phyloP scores from a whole-genome alignment of 2,113 vertebrate species.

The Gallinago jamesoni region DNA sequence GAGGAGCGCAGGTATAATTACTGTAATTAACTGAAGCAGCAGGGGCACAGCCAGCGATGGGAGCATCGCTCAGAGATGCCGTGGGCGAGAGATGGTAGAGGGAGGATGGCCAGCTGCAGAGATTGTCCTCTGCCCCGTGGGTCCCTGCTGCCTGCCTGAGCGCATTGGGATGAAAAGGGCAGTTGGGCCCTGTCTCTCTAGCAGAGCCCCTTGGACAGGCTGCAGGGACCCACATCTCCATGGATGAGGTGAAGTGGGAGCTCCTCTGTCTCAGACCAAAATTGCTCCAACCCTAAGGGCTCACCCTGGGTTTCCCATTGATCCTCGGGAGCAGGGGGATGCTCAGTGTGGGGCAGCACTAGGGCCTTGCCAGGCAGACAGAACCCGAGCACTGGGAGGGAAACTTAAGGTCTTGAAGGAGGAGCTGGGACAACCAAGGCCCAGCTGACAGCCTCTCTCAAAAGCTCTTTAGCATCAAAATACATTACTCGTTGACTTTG shows the following conservation, averaged over 20 bases:
- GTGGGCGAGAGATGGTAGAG: conserved; percentile 16
- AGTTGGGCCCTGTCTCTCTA: not conserved
- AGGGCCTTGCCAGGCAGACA: not conserved
- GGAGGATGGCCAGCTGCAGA: not conserved
- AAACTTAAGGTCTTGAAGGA: not conserved
- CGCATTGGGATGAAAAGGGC: rapidly evolving
- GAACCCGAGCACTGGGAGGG: rapidly evolving
- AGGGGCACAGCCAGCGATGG: conserved; percentile 58
- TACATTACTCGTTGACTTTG: not conserved
- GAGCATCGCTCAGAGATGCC: conserved; percentile 15
- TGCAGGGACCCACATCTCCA: not conserved
- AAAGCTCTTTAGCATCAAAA: not conserved
- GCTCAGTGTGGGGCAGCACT: not conserved
- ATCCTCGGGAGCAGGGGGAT: not conserved
- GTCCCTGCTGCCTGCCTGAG: not conserved
- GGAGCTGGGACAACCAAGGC: not conserved
- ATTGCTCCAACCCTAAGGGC: not conserved
- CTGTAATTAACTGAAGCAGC: conserved; percentile 82
- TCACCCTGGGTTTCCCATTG: rapidly evolving
- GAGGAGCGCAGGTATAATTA: conserved; percentile 80
- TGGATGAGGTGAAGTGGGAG: not conserved
- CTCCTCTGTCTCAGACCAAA: rapidly evolving
- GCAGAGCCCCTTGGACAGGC: rapidly evolving
- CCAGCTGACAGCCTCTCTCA: not conserved
- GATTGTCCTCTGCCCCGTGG: not conserved